Conservation (phyloP, 2,888 invertebrate genomes). For the Pilophorus perplexus region DNA sequence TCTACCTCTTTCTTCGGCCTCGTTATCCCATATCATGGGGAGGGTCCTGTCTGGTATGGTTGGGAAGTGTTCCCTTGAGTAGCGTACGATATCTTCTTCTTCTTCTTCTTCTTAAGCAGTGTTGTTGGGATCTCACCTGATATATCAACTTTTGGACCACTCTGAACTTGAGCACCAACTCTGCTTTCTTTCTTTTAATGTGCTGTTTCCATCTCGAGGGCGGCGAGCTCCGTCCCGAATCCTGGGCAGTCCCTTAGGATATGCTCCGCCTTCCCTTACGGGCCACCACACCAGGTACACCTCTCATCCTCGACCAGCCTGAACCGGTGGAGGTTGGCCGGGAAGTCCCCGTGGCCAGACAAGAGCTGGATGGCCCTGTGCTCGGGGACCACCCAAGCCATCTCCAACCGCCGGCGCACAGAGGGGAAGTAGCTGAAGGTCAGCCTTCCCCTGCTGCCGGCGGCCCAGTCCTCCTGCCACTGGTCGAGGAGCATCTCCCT, state of each 20-base stretch:
- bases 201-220: neutral
- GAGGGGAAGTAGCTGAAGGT: neutral
- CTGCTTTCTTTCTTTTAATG: too few species aligned
- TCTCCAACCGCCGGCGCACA: neutral
- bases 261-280: neutral
- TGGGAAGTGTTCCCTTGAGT: too few species aligned
- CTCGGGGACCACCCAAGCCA: neutral
- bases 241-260: neutral
- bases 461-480: neutral
- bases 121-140: too few species aligned
- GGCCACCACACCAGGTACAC: neutral
- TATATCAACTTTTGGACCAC: too few species aligned
- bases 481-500: neutral
- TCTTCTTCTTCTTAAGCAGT: too few species aligned
- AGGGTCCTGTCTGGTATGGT: too few species aligned
- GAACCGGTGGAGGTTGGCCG: neutral
- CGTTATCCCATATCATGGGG: too few species aligned
- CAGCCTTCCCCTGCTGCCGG: neutral
- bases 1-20: too few species aligned
- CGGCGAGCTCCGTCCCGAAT: neutral
- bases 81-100: too few species aligned
- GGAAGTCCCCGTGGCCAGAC: conserved; percentile 5
- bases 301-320: too few species aligned
- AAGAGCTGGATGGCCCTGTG: neutral
- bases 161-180: too few species aligned